Conservation (phyloP, 1,140 invertebrate species). For the Drosophila lacteicornis region DNA sequence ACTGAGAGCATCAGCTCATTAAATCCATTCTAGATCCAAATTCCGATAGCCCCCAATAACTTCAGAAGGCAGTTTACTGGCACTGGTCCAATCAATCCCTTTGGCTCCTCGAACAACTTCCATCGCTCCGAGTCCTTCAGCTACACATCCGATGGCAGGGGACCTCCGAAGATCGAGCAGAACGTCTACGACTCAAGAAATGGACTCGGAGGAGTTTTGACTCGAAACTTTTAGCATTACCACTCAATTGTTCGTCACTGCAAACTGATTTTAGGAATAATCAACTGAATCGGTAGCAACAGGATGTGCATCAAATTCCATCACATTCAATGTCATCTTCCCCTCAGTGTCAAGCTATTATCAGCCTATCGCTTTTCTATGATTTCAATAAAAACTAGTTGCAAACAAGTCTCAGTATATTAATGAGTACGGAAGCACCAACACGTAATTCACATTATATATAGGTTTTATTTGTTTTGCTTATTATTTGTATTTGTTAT, state of each 20-base stretch:
- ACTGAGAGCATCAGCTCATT: not conserved
- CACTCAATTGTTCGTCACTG: not conserved
- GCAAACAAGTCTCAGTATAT: not conserved
- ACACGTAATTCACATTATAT: no score
- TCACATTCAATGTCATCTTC: slow-evolving; percentile 3
- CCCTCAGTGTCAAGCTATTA: not conserved
- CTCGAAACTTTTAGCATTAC: slow-evolving; percentile 38
- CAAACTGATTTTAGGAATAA: not conserved
- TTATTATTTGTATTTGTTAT: no score
- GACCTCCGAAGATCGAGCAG: slow-evolving; percentile 46
- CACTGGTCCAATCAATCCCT: not conserved
- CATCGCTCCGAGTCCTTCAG: slow-evolving; percentile 62
- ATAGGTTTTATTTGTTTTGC: no score
- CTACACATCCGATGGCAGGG: slow-evolving; percentile 51
- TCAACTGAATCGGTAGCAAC: not conserved
- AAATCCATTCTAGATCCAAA: not conserved
- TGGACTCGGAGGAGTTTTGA: slow-evolving; percentile 25
- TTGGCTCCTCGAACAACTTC: slow-evolving; percentile 38
- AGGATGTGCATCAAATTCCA: not conserved
- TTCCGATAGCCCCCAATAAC: not conserved
- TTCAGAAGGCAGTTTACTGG: not conserved
- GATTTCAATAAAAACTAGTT: slow-evolving; percentile 24
- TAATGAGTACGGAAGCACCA: slow-evolving; percentile 5
- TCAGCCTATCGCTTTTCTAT: not conserved
- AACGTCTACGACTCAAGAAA: slow-evolving; percentile 59